phyloP scores from a whole-genome alignment of 2,797 vertebrate genomes.

The Todus mexicanus region DNA sequence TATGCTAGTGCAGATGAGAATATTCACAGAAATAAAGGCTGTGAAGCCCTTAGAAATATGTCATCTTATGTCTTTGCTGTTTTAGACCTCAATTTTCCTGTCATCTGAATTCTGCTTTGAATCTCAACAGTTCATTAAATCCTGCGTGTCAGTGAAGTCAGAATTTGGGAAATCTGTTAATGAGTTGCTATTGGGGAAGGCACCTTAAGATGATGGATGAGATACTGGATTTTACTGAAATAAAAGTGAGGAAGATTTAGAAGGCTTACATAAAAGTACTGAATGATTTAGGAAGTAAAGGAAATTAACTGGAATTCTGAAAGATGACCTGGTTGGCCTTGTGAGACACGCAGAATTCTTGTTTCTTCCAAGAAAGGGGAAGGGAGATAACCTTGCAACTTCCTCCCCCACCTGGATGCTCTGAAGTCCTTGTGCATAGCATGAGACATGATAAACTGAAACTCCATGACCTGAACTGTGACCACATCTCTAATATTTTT shows the following conservation, averaged over 20 bases:
- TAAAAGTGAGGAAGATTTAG: not conserved
- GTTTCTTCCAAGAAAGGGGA: not conserved
- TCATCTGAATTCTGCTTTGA: constrained; percentile 18
- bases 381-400: not conserved
- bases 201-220: not conserved
- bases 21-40: not conserved
- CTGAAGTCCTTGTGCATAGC: not conserved
- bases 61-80: not conserved
- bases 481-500: not conserved
- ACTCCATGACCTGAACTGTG: not conserved
- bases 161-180: constrained; percentile 19
- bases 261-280: not conserved
- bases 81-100: constrained; percentile 5
- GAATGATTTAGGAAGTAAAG: not conserved
- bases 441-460: not conserved
- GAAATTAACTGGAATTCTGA: not conserved
- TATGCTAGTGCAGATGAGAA: not conserved
- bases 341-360: not conserved
- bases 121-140: not conserved
- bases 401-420: not conserved
- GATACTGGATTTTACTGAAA: not conserved
- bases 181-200: not conserved
- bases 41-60: not conserved
- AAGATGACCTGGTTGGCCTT: not conserved
- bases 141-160: not conserved